These are phyloP conservation scores for Lagenorhynchus albirostris DNA, from an alignment of 2,113 vertebrate species.

Conservation along the genomic window DNA sequence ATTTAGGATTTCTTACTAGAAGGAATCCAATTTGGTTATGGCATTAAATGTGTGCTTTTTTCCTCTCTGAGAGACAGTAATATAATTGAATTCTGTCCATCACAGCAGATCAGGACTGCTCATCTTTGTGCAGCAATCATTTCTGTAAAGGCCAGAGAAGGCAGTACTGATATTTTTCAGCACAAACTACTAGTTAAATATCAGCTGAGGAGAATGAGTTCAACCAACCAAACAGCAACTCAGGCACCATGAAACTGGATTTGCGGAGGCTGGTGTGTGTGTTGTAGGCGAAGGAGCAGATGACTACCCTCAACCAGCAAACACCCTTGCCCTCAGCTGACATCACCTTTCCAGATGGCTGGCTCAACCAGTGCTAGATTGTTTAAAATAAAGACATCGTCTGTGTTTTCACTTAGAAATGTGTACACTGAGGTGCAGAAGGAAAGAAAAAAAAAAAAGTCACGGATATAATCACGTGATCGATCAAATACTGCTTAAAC, in stretches of 20 bases:
- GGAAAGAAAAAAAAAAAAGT: background rate
- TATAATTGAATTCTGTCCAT: slow-evolving; percentile 65
- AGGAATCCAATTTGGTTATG: slow-evolving; percentile 77
- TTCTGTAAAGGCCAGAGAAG: slow-evolving; percentile 23
- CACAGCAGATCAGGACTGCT: slow-evolving; percentile 47
- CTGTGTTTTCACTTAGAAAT: slow-evolving; percentile 29
- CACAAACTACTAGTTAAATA: slow-evolving; percentile 63
- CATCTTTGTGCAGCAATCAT: slow-evolving; percentile 37
- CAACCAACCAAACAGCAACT: slow-evolving; percentile 32
- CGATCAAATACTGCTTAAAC: background rate
- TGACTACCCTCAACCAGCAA: background rate
- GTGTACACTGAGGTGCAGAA: background rate
- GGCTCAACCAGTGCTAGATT: background rate
- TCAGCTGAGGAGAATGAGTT: slow-evolving; percentile 50
- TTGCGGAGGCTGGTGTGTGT: background rate
- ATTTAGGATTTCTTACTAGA: slow-evolving; percentile 78
- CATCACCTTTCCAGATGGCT: slow-evolving; percentile 66
- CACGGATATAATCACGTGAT: background rate
- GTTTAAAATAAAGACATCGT: slow-evolving; percentile 55
- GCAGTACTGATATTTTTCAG: background rate
- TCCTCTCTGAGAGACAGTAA: slow-evolving; percentile 49
- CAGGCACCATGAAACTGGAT: slow-evolving; percentile 44
- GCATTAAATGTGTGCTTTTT: slow-evolving; percentile 61
- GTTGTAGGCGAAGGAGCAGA: background rate
- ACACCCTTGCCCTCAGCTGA: slow-evolving; percentile 41